Conservation (phyloP, 53 echinoderm and acorn worm species). For the Mesocentrotus franciscanus region DNA sequence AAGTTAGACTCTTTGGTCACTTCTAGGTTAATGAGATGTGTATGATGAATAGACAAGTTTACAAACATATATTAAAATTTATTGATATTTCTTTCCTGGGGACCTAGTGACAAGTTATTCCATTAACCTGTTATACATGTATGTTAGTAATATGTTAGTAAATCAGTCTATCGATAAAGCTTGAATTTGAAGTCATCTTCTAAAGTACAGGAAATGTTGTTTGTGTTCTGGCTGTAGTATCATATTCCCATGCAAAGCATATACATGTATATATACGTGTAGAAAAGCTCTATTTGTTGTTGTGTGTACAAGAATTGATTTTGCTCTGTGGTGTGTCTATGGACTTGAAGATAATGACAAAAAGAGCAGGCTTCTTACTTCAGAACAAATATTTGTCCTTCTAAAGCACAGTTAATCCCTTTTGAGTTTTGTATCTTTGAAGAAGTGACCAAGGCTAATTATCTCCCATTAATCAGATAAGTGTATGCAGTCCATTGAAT, state of each 20-base stretch:
- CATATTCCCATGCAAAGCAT: not conserved
- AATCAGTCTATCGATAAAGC: no score
- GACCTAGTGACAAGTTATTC: no score
- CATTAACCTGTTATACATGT: no score
- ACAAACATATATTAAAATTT: no score
- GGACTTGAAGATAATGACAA: not conserved
- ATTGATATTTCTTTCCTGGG: no score
- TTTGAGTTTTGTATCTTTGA: not conserved
- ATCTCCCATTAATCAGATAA: slow-evolving; percentile 6
- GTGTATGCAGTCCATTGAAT: not conserved
- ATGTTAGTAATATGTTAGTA: no score
- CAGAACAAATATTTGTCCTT: not conserved
- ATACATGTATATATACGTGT: not conserved
- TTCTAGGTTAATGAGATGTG: no score
- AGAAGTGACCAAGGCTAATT: not conserved
- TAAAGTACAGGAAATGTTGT: no score
- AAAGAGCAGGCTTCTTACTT: not conserved
- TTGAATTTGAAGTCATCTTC: no score
- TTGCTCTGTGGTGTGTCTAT: not conserved
- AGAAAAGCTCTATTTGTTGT: not conserved
- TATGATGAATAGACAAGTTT: no score
- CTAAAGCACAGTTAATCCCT: not conserved
- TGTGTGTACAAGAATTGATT: not conserved
- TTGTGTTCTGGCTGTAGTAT: no score
- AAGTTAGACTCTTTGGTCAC: no score